Percentiles rank a stretch among this genome's conserved stretches.
phyloP scores from a whole-genome alignment of 2,113 vertebrate genomes.

The Clarias gariepinus region DNA sequence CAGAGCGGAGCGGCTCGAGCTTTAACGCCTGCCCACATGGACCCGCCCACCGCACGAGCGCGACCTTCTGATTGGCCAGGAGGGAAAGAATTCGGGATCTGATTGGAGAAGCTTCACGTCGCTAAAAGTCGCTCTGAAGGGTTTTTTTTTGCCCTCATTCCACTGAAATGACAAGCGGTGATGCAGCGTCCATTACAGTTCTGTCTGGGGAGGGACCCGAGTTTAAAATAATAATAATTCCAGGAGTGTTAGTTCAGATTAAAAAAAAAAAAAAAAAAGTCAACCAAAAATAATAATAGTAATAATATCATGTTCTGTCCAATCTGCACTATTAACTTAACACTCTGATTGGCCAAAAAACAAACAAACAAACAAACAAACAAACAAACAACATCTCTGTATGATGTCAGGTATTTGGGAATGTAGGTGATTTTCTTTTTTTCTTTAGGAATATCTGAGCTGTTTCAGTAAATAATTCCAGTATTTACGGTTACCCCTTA shows the following conservation, averaged over 20 bases:
- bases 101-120: slow-evolving; percentile 61
- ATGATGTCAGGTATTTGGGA: too few species aligned
- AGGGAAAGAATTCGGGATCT: slow-evolving; percentile 3
- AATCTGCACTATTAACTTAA: not conserved
- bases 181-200: slow-evolving; percentile 37
- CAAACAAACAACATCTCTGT: too few species aligned
- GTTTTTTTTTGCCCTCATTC: slow-evolving; percentile 10
- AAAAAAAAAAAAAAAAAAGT: too few species aligned
- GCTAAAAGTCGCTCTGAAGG: slow-evolving; percentile 32
- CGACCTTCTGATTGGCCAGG: slow-evolving; percentile 64
- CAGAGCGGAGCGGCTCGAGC: slow-evolving; percentile 54
- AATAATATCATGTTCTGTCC: not conserved
- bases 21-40: slow-evolving; percentile 63
- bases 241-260: not conserved
- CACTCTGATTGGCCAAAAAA: too few species aligned
- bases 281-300: too few species aligned
- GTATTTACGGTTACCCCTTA: too few species aligned
- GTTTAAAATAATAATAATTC: not conserved
- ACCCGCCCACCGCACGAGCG: slow-evolving; percentile 57
- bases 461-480: too few species aligned
- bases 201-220: not conserved
- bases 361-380: too few species aligned
- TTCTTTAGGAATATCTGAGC: too few species aligned
- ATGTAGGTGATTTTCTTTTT: too few species aligned
- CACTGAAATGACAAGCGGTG: slow-evolving; percentile 27